Evolutionary conservation across 2,888 invertebrate genomes (phyloP).

Genomic region (Adelphocoris suturalis): DNA sequence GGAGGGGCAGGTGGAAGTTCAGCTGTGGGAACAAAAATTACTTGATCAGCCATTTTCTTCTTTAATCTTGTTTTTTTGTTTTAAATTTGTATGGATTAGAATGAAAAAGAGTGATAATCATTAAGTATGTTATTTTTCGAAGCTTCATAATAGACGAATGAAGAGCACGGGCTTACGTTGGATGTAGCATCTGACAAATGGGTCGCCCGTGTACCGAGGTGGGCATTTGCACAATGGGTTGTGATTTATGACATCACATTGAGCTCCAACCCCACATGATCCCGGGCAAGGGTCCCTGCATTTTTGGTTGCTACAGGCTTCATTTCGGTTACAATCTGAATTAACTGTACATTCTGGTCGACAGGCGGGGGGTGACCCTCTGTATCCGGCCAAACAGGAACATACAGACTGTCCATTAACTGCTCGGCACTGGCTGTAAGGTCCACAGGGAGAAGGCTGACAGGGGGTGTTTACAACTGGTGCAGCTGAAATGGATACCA

Average conservation of each 20-base stretch:
- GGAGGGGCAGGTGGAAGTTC: slow-evolving; percentile 66
- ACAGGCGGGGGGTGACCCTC: slow-evolving; percentile 90
- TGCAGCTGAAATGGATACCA: slow-evolving; percentile 55
- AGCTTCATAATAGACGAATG: background rate
- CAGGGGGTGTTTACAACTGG: slow-evolving; percentile 80
- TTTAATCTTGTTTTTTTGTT: background rate
- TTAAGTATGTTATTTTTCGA: background rate
- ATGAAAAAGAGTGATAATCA: background rate
- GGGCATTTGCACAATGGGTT: slow-evolving; percentile 90
- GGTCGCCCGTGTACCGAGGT: slow-evolving; percentile 88
- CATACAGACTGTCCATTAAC: slow-evolving; percentile 84
- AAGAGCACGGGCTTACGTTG: slow-evolving; percentile 46
- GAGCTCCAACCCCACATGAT: slow-evolving; percentile 89
- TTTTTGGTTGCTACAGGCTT: slow-evolving; percentile 89
- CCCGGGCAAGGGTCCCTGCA: slow-evolving; percentile 91
- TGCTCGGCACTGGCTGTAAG: slow-evolving; percentile 86
- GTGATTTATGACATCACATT: slow-evolving; percentile 89
- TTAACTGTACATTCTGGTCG: slow-evolving; percentile 91
- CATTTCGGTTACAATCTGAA: slow-evolving; percentile 87
- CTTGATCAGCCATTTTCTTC: background rate
- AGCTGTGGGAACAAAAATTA: slow-evolving; percentile 51
- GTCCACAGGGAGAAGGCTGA: slow-evolving; percentile 89
- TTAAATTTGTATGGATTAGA: background rate
- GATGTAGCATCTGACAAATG: slow-evolving; percentile 86
- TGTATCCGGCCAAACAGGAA: slow-evolving; percentile 86